A percentile compares a stretch with the other conserved stretches of the same genome.
Conservation (phyloP, 2,888 invertebrate species). For the Caenorhabditis wallacei region DNA sequence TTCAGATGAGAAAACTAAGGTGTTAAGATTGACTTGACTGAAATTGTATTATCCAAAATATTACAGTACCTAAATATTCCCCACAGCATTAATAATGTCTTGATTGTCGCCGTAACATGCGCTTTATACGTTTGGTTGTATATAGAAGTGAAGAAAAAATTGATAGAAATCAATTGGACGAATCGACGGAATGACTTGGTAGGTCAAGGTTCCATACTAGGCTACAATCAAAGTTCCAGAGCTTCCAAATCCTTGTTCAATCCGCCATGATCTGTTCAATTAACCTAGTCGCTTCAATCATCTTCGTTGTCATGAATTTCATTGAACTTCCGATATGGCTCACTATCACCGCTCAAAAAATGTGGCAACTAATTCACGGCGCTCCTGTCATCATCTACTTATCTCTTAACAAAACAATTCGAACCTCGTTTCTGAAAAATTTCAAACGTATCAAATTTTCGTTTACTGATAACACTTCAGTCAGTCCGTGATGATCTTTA, state of each 20-base stretch:
- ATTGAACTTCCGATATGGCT: slow-evolving; percentile 17
- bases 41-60: background rate
- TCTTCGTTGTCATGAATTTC: slow-evolving; percentile 45
- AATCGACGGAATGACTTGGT: slow-evolving; percentile 31
- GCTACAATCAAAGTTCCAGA: background rate
- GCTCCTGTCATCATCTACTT: slow-evolving; percentile 15
- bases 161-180: slow-evolving; percentile 29
- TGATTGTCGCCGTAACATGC: slow-evolving; percentile 33
- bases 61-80: slow-evolving; percentile 32
- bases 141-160: slow-evolving; percentile 10
- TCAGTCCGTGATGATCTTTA: too few species aligned
- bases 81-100: slow-evolving; percentile 38
- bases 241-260: slow-evolving; percentile 44
- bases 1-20: background rate
- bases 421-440: too few species aligned
- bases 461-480: too few species aligned
- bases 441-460: too few species aligned
- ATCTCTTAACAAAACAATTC: too few species aligned
- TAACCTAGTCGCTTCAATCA: slow-evolving; percentile 28
- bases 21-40: background rate
- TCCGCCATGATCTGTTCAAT: slow-evolving; percentile 37
- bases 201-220: background rate
- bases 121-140: slow-evolving; percentile 25
- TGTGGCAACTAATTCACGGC: slow-evolving; percentile 41
- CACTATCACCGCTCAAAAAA: slow-evolving; percentile 27